Conservation (phyloP, 2,888 invertebrate species). For the Ormyrus rosae region DNA sequence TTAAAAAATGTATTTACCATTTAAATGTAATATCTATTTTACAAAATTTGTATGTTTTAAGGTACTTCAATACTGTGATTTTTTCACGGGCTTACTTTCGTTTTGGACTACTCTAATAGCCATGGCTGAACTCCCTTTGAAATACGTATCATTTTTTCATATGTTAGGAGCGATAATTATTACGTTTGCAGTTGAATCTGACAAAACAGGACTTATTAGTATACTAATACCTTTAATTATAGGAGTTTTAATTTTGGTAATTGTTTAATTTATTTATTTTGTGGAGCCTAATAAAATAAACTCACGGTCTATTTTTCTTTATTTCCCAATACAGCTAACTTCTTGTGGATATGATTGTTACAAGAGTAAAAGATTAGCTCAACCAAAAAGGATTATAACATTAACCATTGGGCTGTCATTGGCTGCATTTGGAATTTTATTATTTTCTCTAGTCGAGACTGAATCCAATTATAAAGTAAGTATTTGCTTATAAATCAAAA, state of each 20-base stretch:
- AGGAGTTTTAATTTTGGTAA: conserved; percentile 71
- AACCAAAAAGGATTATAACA: conserved; percentile 64
- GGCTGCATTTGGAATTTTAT: conserved; percentile 76
- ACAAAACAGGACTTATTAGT: conserved; percentile 76
- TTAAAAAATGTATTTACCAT: neutral
- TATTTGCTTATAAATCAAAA: conserved; percentile 28
- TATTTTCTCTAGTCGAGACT: conserved; percentile 79
- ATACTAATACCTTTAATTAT: conserved; percentile 76
- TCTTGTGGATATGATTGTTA: conserved; percentile 64
- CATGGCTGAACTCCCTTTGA: conserved; percentile 76
- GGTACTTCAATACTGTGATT: conserved; percentile 79
- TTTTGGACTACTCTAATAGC: conserved; percentile 80
- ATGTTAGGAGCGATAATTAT: conserved; percentile 78
- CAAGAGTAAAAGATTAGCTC: conserved; percentile 62
- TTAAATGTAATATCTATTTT: neutral
- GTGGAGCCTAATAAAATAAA: neutral
- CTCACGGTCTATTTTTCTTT: conserved; percentile 3
- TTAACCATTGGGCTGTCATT: conserved; percentile 77
- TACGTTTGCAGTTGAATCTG: conserved; percentile 77
- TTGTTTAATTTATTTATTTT: conserved; percentile 47
- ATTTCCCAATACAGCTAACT: conserved; percentile 61
- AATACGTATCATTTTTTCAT: conserved; percentile 75
- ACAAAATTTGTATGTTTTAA: conserved; percentile 62
- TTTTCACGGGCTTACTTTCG: conserved; percentile 79
- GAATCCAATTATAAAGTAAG: conserved; percentile 78